These are phyloP conservation scores for Eustalomyia histrio DNA, from an alignment of 2,888 invertebrate genomes.

Conservation along the genomic window DNA sequence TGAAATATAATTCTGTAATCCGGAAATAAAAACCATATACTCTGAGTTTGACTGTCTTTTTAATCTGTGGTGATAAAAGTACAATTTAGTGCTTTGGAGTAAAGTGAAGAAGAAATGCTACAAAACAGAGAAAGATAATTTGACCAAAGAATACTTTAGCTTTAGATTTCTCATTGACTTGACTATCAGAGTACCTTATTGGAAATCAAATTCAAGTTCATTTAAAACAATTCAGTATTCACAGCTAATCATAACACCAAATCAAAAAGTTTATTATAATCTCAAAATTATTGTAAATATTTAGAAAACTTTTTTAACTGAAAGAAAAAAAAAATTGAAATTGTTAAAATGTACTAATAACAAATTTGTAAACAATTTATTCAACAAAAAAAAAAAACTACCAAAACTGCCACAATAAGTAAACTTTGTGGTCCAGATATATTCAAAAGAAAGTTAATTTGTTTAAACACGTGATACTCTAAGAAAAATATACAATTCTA, in stretches of 20 bases:
- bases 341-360: not conserved
- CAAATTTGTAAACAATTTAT: not conserved
- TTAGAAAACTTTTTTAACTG: conserved; percentile 32
- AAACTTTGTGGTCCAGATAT: not conserved
- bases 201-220: conserved; percentile 18
- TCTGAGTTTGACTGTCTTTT: too few relatives aligned
- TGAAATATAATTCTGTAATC: too few relatives aligned
- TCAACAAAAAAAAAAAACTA: not conserved
- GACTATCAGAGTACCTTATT: too few relatives aligned
- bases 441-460: conserved; percentile 30
- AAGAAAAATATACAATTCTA: conserved; percentile 21
- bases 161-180: too few relatives aligned
- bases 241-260: not conserved
- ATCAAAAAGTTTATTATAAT: not conserved
- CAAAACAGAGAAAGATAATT: too few relatives aligned
- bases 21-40: too few relatives aligned
- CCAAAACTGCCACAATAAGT: not conserved
- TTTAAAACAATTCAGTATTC: not conserved
- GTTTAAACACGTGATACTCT: conserved; percentile 37
- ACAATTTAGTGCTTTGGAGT: too few relatives aligned
- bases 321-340: not conserved
- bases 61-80: too few relatives aligned
- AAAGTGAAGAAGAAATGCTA: too few relatives aligned
- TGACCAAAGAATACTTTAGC: too few relatives aligned
- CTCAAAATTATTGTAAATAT: conserved; percentile 17